These are phyloP conservation scores for Eulimnadia texana DNA, from an alignment of 1,140 invertebrate species.

Conservation along the genomic window DNA sequence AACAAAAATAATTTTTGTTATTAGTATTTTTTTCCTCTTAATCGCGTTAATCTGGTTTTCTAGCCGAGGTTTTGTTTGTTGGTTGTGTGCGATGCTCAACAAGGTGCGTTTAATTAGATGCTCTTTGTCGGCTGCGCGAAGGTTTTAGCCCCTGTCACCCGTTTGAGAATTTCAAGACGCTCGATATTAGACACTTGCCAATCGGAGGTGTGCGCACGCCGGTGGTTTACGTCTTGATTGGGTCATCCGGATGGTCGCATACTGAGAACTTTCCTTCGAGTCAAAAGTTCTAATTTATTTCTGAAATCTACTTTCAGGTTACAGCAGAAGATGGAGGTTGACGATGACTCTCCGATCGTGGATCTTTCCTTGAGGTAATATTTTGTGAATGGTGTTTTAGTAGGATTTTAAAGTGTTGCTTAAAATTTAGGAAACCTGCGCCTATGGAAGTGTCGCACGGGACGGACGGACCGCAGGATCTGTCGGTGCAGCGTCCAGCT, in stretches of 20 bases:
- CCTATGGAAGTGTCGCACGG: no score
- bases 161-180: no score
- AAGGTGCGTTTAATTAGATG: no score
- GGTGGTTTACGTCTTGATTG: no score
- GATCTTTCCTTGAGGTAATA: slow-evolving; percentile 60
- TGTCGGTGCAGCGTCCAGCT: slow-evolving; percentile 3
- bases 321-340: slow-evolving; percentile 36
- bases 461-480: slow-evolving; percentile 7
- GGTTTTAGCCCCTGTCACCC: no score
- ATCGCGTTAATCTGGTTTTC: no score
- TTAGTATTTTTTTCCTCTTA: not conserved
- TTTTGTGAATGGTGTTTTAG: not conserved
- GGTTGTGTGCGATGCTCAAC: no score
- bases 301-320: not conserved
- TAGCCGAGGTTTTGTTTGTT: no score
- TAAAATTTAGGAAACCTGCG: not conserved
- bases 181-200: no score
- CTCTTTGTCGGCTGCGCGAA: no score
- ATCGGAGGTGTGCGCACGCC: no score
- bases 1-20: not conserved
- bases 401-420: not conserved
- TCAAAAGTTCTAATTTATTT: not conserved
- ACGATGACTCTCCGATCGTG: slow-evolving; percentile 46
- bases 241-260: not conserved
- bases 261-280: not conserved